phyloP scores from a whole-genome alignment of 2,888 invertebrate species.

The Malthinus flaveolus region DNA sequence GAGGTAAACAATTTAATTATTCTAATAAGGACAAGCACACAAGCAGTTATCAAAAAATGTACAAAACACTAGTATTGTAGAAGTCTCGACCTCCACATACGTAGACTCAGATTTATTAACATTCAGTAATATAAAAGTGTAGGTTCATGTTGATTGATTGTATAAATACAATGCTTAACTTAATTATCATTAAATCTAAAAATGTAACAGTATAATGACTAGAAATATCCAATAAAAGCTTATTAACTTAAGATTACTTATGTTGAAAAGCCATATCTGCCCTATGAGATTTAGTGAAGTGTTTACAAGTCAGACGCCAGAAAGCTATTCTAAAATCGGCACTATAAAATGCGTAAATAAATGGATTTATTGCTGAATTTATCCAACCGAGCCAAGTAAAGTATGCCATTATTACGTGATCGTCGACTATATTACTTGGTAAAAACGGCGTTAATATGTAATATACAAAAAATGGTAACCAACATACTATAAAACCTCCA shows the following conservation, averaged over 20 bases:
- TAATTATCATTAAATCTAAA: constrained; percentile 13
- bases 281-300: constrained; percentile 60
- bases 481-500: constrained; percentile 85
- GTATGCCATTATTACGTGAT: constrained; percentile 66
- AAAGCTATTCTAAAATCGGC: constrained; percentile 85
- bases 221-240: constrained; percentile 14
- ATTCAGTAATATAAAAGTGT: no score
- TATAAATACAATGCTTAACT: background rate
- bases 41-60: no score
- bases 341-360: constrained; percentile 89
- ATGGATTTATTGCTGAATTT: constrained; percentile 88
- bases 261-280: constrained; percentile 49
- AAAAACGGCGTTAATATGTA: constrained; percentile 82
- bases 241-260: constrained; percentile 38
- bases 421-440: constrained; percentile 60
- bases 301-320: constrained; percentile 78
- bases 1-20: no score
- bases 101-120: no score
- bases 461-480: constrained; percentile 85
- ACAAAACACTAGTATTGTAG: no score
- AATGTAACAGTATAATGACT: constrained; percentile 20
- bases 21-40: no score
- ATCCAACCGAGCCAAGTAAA: constrained; percentile 90
- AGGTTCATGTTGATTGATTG: background rate
- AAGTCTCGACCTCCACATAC: no score